phyloP scores from a whole-genome alignment of 2,113 vertebrate species.

The Bothrops jararaca region DNA sequence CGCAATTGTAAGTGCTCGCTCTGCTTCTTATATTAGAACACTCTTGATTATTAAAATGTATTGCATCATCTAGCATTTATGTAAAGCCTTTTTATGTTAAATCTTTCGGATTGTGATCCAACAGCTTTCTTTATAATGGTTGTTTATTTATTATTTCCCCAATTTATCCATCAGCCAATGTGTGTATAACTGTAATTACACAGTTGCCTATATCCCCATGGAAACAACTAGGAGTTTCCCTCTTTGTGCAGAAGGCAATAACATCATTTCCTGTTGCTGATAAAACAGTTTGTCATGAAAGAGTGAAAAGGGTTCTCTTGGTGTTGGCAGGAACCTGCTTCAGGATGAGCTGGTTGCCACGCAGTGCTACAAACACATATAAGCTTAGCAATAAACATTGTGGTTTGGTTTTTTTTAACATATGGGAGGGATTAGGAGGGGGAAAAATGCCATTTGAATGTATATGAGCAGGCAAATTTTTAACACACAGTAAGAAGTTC shows the following conservation, averaged over 20 bases:
- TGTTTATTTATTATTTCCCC: not conserved
- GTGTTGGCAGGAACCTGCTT: constrained; percentile 44
- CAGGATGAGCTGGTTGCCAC: constrained; percentile 58
- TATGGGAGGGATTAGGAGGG: not conserved
- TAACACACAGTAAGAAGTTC: not conserved
- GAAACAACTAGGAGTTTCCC: constrained; percentile 78
- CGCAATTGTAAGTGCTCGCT: not conserved
- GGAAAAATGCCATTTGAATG: not conserved
- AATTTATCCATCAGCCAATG: fast-evolving
- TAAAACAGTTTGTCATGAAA: constrained; percentile 71
- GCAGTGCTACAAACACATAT: constrained; percentile 54
- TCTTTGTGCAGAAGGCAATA: constrained; percentile 64
- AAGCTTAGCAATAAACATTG: constrained; percentile 56
- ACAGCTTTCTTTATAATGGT: not conserved
- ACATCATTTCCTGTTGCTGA: constrained; percentile 81
- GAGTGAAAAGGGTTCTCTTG: constrained; percentile 56
- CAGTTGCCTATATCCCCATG: constrained; percentile 65
- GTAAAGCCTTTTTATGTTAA: not conserved
- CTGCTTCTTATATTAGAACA: not conserved
- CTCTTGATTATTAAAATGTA: not conserved
- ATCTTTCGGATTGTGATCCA: constrained; percentile 4
- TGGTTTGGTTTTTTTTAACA: not conserved
- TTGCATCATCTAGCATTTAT: not conserved
- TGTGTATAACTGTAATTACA: constrained; percentile 35
- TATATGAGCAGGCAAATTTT: not conserved